phyloP scores from a whole-genome alignment of 2,888 invertebrate species.

The Polymixis lichenea region DNA sequence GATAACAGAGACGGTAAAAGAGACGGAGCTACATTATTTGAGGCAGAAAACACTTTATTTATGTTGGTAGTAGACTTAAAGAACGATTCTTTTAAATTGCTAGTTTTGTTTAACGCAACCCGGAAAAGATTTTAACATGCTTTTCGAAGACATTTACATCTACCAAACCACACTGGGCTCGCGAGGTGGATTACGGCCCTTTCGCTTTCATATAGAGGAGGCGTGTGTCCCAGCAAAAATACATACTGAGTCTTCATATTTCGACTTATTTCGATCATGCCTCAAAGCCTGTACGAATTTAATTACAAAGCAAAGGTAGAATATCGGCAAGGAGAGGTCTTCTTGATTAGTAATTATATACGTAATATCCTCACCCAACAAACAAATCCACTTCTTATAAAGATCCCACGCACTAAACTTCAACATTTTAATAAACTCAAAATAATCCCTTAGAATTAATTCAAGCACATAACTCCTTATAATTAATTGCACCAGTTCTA shows the following conservation, averaged over 20 bases:
- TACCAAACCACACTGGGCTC: too few relatives aligned
- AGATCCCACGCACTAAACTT: neutral
- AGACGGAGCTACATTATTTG: neutral
- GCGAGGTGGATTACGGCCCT: too few relatives aligned
- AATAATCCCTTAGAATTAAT: conserved; percentile 18
- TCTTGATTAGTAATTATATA: neutral
- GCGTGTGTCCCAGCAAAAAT: neutral
- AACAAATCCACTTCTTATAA: neutral
- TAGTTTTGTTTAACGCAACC: neutral
- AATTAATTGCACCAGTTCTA: conserved; percentile 47
- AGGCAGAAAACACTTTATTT: too few relatives aligned
- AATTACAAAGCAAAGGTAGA: neutral
- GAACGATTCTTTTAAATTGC: too few relatives aligned
- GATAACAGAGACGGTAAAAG: neutral
- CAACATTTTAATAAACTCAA: neutral
- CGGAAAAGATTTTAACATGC: neutral
- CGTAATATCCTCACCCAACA: neutral
- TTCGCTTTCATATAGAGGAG: too few relatives aligned
- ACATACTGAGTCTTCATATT: neutral
- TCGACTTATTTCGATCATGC: neutral
- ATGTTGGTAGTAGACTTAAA: too few relatives aligned
- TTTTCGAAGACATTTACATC: too few relatives aligned
- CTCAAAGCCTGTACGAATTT: neutral
- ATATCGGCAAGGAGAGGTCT: too few relatives aligned
- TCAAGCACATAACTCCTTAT: conserved; percentile 16